Evolutionary conservation across 2,888 invertebrate species (phyloP), one percentile per base, ranked within the genome.

Genomic region (Mimumesa dahlbomi): DNA sequence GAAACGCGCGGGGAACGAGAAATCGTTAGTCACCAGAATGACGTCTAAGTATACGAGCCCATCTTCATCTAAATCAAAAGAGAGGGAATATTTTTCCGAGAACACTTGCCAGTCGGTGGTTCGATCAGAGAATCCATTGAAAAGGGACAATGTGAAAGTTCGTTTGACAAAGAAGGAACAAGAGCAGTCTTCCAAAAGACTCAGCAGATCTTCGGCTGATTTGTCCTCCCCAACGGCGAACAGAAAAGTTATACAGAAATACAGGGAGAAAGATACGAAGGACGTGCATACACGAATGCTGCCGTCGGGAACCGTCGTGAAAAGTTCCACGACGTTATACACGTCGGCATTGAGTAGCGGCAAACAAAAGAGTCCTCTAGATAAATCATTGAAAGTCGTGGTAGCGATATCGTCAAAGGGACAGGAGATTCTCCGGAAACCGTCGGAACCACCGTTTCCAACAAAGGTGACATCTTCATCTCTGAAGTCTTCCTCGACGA

Each of bases 181-280:
- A 45, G 83, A 81, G 13, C 82, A 86, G 5, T 81, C 79, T 36
- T 82, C 80, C 4, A 80, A 76, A 29, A 84, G 87, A 72, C 83
- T 90, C 25, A 87, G 90, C 49, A 90, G 89, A 73, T 90, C 93
- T 29, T 91, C 93, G 0, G 61, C 58, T 1, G 92, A 92, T 58
- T 84, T 93, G 2, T 88, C 92, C 38, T 93, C 93, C 0, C 92
- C 93, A 0, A 91, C 91, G 21, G 92, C 93, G 82, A 90, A 64
- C 90, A 90, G 7, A n/a, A 74, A 50, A 54, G 77, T 70, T 52
- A 71, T 77, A 52, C 78, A 75, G 36, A 85, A 73, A 36, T 82
- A 81, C 9, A 78, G 70, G 16, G 83, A 86, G 5, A 79, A 42
- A 29, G 69, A 80, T 16, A 31, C 62, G 1, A 73, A 16, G 18